A percentile compares a stretch with the other conserved stretches of the same genome.
Evolutionary conservation across 2,113 vertebrate genomes (phyloP).

Genomic region (Papio anubis): DNA sequence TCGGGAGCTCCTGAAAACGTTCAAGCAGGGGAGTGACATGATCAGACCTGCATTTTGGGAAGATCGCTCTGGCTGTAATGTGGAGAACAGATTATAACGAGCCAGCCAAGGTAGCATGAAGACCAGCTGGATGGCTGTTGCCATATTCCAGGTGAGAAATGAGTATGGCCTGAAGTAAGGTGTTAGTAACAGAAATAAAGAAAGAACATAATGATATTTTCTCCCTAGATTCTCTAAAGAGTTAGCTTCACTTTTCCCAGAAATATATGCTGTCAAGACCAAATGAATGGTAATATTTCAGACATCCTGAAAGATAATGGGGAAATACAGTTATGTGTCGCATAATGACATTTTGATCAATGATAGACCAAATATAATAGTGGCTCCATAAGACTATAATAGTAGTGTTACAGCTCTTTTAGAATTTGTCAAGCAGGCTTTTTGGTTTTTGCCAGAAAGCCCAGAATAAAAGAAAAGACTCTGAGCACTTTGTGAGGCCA

Average conservation of each 20-base stretch:
- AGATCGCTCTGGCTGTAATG: neutral
- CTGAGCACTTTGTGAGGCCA: too few species aligned
- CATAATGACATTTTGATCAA: neutral
- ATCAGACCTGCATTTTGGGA: neutral
- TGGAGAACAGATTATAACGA: neutral
- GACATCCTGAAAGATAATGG: neutral
- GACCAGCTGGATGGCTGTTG: neutral
- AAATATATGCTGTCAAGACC: neutral
- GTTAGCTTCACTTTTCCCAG: neutral
- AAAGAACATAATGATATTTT: neutral
- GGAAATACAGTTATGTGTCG: neutral
- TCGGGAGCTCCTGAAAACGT: neutral
- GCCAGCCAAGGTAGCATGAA: neutral
- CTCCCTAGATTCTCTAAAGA: neutral
- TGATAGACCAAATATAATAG: neutral
- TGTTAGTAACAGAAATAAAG: neutral
- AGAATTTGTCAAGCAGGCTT: too few species aligned
- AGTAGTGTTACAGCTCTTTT: too few species aligned
- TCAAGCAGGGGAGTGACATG: neutral
- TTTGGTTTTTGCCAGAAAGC: too few species aligned
- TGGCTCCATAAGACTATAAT: neutral
- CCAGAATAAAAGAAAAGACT: too few species aligned
- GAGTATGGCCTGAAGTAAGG: neutral
- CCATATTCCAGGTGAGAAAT: neutral
- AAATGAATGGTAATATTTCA: constrained; percentile 30